Base-by-base conservation (phyloP, 1,140 invertebrate genomes). In the Archegozetes longisetosus region DNA sequence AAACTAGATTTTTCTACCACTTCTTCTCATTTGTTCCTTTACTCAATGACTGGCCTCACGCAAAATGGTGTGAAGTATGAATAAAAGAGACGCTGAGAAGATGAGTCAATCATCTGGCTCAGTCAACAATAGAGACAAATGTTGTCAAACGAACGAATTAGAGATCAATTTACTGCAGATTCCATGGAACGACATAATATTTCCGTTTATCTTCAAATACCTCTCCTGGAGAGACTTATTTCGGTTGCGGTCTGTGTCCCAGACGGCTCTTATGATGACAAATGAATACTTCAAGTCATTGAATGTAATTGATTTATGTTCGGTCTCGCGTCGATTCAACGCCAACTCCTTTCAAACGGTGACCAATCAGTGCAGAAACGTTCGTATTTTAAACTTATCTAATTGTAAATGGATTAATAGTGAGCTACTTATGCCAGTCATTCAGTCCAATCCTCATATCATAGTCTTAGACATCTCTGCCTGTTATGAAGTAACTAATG, bases 401-500 rank as follows among this genome's bases (percentile, higher is more conserved):
- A 68, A 69, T 62, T 68, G 70, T 20, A 70, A 71, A 57, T 73
- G 71, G 71, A 55, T 73, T n/a, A 59, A 64, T 22, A 68, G 68
- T 65, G 61, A 56, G 6, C n/a, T 64, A n/a, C 56, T 73, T 2
- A 58, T 68, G 26, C 63, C 67, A 23, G 66, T 73, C 14, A 61
- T 73, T 9, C 52, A 63, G 14, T 62, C 55, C 9, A 72, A 20
- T 12, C 54, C 55, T 12, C 62, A 62, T 29, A 62, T 72, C 23
- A 27, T 66, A 20, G 62, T 59, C 49, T 50, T 72, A 22, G 68
- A 73, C 56, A 64, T 72, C 14, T 68, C 68, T 4, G 65, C 65
- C 27, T 73, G 71, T 64, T 62, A 66, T 27, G 67, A 64, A 14
- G 52, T 73, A 0, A 66, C 64, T 14, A 71, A 71, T 55, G 46